Percentiles rank a stretch among this genome's conserved stretches.
Conservation (phyloP, 2,888 invertebrate genomes). For the Drepana falcataria region DNA sequence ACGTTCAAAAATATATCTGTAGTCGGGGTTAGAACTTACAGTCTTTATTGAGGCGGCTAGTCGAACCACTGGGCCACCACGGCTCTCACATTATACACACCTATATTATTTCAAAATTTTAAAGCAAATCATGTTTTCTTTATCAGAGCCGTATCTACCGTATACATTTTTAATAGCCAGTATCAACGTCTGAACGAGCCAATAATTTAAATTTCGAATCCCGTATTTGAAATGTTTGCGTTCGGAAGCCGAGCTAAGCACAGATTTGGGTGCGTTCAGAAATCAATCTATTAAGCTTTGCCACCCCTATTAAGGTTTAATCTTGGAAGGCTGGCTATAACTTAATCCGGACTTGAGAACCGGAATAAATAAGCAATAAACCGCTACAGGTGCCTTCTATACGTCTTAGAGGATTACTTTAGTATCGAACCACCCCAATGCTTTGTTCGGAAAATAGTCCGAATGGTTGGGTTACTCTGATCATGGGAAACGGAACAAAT, state of each 20-base stretch:
- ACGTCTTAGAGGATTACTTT: conserved; percentile 41
- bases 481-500: conserved; percentile 64
- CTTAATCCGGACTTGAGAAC: conserved; percentile 73
- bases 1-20: no score
- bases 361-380: conserved; percentile 76
- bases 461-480: conserved; percentile 18
- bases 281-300: conserved; percentile 63
- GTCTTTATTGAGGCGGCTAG: no score
- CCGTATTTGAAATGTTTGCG: conserved; percentile 34
- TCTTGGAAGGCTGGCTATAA: conserved; percentile 74
- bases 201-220: conserved; percentile 1
- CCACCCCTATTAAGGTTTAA: conserved; percentile 72
- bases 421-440: conserved; percentile 10
- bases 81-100: no score
- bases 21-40: no score
- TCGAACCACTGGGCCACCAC: no score
- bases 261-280: conserved; percentile 49
- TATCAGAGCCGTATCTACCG: background rate
- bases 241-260: conserved; percentile 48
- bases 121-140: no score
- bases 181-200: background rate
- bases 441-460: conserved; percentile 13
- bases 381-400: conserved; percentile 67
- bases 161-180: background rate
- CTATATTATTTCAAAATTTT: no score